phyloP scores from a whole-genome alignment of 2,888 invertebrate species.

The Noctua janthe region DNA sequence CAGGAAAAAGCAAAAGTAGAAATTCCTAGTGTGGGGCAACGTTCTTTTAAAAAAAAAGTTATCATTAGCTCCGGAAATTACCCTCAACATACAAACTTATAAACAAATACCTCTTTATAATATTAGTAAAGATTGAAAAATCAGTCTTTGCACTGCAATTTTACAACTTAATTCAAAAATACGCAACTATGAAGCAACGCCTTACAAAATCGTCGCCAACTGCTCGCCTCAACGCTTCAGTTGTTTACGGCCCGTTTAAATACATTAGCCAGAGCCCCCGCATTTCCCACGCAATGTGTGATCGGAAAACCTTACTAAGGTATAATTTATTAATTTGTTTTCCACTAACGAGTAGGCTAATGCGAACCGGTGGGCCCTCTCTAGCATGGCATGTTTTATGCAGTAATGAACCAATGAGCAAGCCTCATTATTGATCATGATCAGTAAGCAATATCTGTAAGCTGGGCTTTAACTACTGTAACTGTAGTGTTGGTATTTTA shows the following conservation, averaged over 20 bases:
- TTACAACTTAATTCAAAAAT: not conserved
- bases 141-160: too few relatives aligned
- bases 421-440: constrained; percentile 63
- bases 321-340: constrained; percentile 89
- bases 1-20: too few relatives aligned
- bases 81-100: too few relatives aligned
- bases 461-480: not conserved
- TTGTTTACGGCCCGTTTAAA: constrained; percentile 64
- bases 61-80: too few relatives aligned
- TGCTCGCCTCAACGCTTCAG: constrained; percentile 47
- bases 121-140: too few relatives aligned
- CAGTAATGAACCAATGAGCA: constrained; percentile 66
- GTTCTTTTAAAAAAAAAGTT: too few relatives aligned
- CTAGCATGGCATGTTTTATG: constrained; percentile 76
- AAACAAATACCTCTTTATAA: too few relatives aligned
- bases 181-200: constrained; percentile 2
- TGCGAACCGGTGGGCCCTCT: constrained; percentile 76
- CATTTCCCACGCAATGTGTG: constrained; percentile 85
- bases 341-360: constrained; percentile 85
- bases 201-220: constrained; percentile 49
- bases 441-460: constrained; percentile 42
- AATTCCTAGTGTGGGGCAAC: too few relatives aligned
- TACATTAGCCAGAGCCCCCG: constrained; percentile 66
- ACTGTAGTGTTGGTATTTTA: constrained; percentile 30
- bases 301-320: constrained; percentile 77